These are phyloP conservation scores for Scolopax mira DNA, from an alignment of 2,113 vertebrate species.

Conservation along the genomic window DNA sequence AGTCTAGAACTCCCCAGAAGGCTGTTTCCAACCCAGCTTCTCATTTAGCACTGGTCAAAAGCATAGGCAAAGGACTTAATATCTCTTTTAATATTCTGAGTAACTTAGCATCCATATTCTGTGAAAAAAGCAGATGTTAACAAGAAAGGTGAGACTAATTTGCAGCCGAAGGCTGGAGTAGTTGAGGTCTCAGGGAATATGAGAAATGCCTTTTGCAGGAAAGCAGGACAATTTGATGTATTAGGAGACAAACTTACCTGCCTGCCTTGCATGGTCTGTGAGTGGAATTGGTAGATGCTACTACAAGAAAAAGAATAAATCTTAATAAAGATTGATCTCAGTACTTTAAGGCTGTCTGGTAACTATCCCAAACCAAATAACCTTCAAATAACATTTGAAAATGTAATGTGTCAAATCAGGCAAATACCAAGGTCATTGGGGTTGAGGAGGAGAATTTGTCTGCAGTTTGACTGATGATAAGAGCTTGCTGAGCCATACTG, in stretches of 20 bases:
- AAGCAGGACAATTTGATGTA: background rate
- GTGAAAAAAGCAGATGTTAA: background rate
- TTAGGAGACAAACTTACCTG: background rate
- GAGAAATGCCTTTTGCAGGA: background rate
- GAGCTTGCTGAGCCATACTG: background rate
- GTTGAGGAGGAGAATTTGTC: background rate
- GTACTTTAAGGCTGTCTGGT: background rate
- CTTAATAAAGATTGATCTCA: background rate
- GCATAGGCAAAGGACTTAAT: background rate
- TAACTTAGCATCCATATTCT: background rate
- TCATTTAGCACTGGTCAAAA: background rate
- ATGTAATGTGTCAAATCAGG: background rate
- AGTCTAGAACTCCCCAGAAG: background rate
- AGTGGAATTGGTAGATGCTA: background rate
- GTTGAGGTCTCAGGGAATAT: background rate
- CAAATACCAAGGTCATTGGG: background rate
- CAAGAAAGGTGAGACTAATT: background rate
- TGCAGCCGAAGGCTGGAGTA: background rate
- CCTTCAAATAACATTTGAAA: background rate
- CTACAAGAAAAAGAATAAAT: background rate
- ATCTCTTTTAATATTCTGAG: background rate
- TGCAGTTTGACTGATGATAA: background rate
- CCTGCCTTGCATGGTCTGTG: background rate
- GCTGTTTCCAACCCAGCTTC: background rate
- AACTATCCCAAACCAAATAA: background rate